These are phyloP conservation scores for Felis catus DNA, from an alignment of 2,113 vertebrate genomes.

Conservation along the genomic window F.catus_Fca126_mat1.0 CM031412.1:226373501-226374000, in stretches of 20 bases:
- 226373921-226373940: background rate
- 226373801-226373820: accelerated
- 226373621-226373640: background rate
- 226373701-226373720: background rate
- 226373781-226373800: background rate
- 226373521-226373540: too few relatives aligned
- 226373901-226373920: background rate
- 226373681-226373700: background rate
- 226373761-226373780: background rate
- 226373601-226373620: constrained; percentile 26
- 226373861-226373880: background rate
- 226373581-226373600: background rate
- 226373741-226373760: background rate
- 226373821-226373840: background rate
- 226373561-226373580: background rate
- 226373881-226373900: background rate
- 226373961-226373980: background rate
- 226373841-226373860: background rate
- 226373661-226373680: background rate
- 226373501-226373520: too few relatives aligned
- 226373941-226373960: background rate
- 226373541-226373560: background rate
- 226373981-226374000: background rate
- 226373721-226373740: background rate
- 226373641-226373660: background rate